Evolutionary conservation across 2,888 invertebrate species (phyloP), one percentile per base, ranked within the genome.

Genomic region (Drepana falcataria): DNA sequence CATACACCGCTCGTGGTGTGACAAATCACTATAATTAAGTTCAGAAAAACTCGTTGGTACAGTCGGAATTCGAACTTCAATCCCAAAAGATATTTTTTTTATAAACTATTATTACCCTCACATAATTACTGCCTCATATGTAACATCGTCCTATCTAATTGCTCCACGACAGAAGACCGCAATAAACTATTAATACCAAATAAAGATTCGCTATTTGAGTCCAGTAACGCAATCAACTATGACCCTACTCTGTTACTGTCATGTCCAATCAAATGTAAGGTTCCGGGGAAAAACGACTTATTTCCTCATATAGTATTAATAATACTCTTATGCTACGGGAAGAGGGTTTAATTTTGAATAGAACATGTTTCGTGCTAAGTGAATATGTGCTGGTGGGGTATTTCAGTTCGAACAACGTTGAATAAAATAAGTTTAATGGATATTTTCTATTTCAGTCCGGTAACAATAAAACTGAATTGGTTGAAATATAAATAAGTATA

Each of bases 161-260:
- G 55, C 54, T 48, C 57, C 60, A 37, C 34, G 48, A 52, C 49
- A 57, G 52, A 57, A 53, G 35, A 40, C 34, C n/a, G 9, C 9
- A 52, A 52, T 58, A 59, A 64, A 73, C 64, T 73, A 76, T 74
- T 78, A 64, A 76, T 70, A 66, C 57, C 60, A 61, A 65, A 72
- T 71, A 73, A 71, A 72, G 71, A 75, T 67, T 66, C 61, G 56
- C 65, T 58, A 67, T 69, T 72, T 68, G 67, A 73, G 71, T 68
- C 62, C 61, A 63, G 68, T 69, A 66, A 69, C 74, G 71, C 77
- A 83, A 83, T 83, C 75, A 73, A 69, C 67, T 73, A 59, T 55
- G 71, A 79, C 78, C 73, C 69, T 71, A 76, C 76, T 80, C 75
- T 72, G 75, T 81, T 70, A 73, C 77, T 75, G 81, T 80, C 83